Conservation (phyloP, 2,888 invertebrate species). For the Aquatica leii region DNA sequence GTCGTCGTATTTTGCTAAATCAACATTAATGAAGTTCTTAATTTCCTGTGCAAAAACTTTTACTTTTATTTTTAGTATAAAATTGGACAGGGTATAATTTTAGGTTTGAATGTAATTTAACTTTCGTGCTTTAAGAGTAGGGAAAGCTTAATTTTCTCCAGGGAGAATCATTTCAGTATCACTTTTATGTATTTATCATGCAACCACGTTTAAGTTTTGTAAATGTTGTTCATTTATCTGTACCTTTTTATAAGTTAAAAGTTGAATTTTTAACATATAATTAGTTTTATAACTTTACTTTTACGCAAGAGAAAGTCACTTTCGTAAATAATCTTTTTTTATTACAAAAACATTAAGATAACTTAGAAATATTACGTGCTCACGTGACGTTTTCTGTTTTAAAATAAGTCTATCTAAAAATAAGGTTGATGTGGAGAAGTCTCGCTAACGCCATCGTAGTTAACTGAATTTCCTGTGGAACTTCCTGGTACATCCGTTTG, state of each 20-base stretch:
- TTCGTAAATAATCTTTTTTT: slow-evolving; percentile 10
- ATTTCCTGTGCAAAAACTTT: slow-evolving; percentile 8
- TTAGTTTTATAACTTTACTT: slow-evolving; percentile 22
- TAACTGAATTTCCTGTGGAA: slow-evolving; percentile 23
- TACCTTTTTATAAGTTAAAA: slow-evolving; percentile 15
- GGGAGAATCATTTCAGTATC: slow-evolving; percentile 25
- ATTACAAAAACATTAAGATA: slow-evolving; percentile 13
- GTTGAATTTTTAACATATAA: slow-evolving; percentile 11
- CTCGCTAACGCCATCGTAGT: slow-evolving; percentile 21
- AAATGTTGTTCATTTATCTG: slow-evolving; percentile 19
- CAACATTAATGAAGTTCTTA: slow-evolving; percentile 21
- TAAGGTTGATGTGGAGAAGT: slow-evolving; percentile 10
- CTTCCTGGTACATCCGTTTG: slow-evolving; percentile 10
- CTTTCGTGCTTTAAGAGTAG: slow-evolving; percentile 20
- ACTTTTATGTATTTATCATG: slow-evolving; percentile 25
- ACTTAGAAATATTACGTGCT: slow-evolving; percentile 17
- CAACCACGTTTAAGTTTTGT: slow-evolving; percentile 22
- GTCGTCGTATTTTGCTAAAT: slow-evolving; percentile 14
- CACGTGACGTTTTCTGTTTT: slow-evolving; percentile 11
- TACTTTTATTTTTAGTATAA: slow-evolving; percentile 13
- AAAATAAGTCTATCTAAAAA: slow-evolving; percentile 1
- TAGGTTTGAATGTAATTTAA: slow-evolving; percentile 19
- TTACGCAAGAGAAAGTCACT: slow-evolving; percentile 1
- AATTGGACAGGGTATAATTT: slow-evolving; percentile 22
- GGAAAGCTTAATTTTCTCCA: slow-evolving; percentile 17